A percentile compares a stretch with the other conserved stretches of the same genome.
Evolutionary conservation across 1,140 invertebrate genomes (phyloP).

Genomic region (Vanessa atalanta): DNA sequence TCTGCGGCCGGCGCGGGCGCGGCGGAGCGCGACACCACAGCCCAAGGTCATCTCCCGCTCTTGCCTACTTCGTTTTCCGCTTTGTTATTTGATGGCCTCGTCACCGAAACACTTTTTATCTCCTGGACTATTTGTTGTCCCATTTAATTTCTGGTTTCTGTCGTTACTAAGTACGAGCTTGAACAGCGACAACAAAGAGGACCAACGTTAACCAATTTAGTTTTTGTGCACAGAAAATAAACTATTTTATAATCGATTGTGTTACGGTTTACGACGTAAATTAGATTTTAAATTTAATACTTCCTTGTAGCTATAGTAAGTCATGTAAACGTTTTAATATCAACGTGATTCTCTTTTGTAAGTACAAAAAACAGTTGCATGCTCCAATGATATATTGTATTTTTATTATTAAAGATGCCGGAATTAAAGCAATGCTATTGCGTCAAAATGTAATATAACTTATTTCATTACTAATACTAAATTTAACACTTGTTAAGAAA

Average conservation of each 20-base stretch:
- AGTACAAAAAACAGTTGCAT: too few relatives aligned
- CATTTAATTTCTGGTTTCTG: conserved; percentile 51
- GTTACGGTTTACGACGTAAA: conserved; percentile 29
- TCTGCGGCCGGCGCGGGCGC: conserved; percentile 51
- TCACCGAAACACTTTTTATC: conserved; percentile 58
- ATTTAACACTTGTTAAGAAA: too few relatives aligned
- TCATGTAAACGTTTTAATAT: conserved; percentile 1
- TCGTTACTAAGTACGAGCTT: conserved; percentile 39
- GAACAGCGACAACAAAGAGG: conserved; percentile 49
- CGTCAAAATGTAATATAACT: too few relatives aligned
- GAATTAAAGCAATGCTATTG: too few relatives aligned
- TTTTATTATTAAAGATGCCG: too few relatives aligned
- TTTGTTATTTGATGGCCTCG: conserved; percentile 59
- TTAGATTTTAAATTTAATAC: conserved; percentile 26
- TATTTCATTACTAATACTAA: too few relatives aligned
- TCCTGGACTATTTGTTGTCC: conserved; percentile 43
- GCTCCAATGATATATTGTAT: too few relatives aligned
- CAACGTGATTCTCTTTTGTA: too few relatives aligned
- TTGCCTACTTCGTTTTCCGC: conserved; percentile 57
- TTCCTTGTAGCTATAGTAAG: conserved; percentile 17
- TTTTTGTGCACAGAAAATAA: conserved; percentile 29
- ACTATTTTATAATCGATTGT: conserved; percentile 26
- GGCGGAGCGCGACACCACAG: conserved; percentile 56
- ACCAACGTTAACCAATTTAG: conserved; percentile 32
- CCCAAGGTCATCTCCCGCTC: conserved; percentile 60